Evolutionary conservation across 2,797 vertebrate species (phyloP).

Genomic region (Melopsittacus undulatus): DNA sequence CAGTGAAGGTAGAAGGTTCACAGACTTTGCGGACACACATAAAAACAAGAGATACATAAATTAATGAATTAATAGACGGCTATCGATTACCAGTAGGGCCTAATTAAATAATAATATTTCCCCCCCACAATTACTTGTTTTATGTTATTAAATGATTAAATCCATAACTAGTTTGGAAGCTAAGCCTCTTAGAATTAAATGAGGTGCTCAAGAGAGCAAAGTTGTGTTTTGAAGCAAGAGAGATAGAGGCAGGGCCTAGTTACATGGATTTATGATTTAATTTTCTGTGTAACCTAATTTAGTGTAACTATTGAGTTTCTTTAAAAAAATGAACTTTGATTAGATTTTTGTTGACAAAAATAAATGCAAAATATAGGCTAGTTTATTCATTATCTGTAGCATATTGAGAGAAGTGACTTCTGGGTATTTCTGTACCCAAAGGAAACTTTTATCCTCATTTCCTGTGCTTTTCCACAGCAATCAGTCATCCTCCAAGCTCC

Average conservation of each 20-base stretch:
- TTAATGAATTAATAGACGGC: constrained; percentile 70
- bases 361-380: constrained; percentile 62
- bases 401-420: background rate
- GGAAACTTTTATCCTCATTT: background rate
- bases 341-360: constrained; percentile 73
- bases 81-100: constrained; percentile 71
- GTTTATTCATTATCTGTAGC: constrained; percentile 39
- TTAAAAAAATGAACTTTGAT: constrained; percentile 69
- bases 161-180: constrained; percentile 70
- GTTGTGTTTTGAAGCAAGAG: constrained; percentile 54
- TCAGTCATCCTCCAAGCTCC: constrained; percentile 2
- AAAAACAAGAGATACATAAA: constrained; percentile 59
- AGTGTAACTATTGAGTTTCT: constrained; percentile 72
- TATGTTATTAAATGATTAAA: constrained; percentile 75
- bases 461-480: constrained; percentile 26
- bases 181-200: constrained; percentile 68
- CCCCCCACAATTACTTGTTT: constrained; percentile 62
- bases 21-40: constrained; percentile 44
- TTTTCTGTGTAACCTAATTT: constrained; percentile 76
- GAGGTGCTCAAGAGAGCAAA: constrained; percentile 54
- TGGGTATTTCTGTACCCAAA: background rate
- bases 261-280: constrained; percentile 77
- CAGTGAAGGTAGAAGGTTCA: constrained; percentile 18
- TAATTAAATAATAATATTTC: constrained; percentile 76
- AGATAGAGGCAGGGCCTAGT: constrained; percentile 16